phyloP scores from a whole-genome alignment of 2,113 vertebrate genomes.

The Cathartes aura region DNA sequence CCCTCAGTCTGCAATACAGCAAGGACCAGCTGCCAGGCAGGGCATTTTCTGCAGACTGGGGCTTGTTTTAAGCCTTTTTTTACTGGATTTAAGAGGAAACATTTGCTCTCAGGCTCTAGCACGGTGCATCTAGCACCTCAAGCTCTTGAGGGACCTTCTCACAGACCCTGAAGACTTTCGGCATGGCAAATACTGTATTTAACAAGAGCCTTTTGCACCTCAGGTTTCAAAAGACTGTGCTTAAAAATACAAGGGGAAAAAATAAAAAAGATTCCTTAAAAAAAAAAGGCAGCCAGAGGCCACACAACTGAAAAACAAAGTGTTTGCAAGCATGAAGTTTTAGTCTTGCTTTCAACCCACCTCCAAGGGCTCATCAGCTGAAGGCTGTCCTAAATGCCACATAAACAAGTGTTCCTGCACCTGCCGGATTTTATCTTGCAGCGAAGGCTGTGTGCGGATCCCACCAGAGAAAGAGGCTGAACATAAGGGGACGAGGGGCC shows the following conservation, averaged over 20 bases:
- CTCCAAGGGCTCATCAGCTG: not conserved
- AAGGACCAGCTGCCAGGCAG: not conserved
- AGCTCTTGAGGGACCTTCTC: not conserved
- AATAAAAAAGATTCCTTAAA: not conserved
- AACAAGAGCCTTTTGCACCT: not conserved
- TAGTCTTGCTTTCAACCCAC: not conserved
- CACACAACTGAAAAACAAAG: not conserved
- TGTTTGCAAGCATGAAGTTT: not conserved
- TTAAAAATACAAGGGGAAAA: not conserved
- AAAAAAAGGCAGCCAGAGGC: not conserved
- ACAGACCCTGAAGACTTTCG: not conserved
- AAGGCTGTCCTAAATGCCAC: not conserved
- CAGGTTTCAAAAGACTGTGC: not conserved
- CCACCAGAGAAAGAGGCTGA: not conserved
- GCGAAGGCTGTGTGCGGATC: not conserved
- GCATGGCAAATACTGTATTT: rapidly evolving
- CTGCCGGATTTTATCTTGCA: not conserved
- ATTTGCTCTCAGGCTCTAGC: not conserved
- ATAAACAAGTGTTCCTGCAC: not conserved
- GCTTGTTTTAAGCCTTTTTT: not conserved
- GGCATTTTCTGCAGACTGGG: not conserved
- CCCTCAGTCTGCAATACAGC: not conserved
- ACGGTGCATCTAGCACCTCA: not conserved
- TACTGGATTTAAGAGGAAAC: not conserved
- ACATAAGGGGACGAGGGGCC: not conserved